These are phyloP conservation scores for Alfaro cultratus DNA, from an alignment of 2,797 vertebrate species.

Conservation along the genomic window DNA sequence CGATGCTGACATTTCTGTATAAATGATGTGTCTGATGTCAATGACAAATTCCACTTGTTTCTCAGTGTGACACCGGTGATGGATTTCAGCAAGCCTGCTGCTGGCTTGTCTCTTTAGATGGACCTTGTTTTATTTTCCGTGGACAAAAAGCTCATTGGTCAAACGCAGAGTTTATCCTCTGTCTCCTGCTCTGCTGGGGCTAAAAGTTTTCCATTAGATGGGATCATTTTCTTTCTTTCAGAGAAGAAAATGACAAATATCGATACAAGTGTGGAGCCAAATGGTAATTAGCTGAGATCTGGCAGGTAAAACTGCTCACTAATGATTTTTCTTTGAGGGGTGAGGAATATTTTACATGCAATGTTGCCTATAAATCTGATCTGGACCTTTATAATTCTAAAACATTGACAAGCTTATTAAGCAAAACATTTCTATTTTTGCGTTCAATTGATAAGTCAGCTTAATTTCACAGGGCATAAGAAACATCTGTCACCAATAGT, in stretches of 20 bases:
- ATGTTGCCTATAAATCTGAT: background rate
- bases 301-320: background rate
- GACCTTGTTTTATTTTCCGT: constrained; percentile 51
- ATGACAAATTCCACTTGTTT: constrained; percentile 73
- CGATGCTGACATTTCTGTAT: constrained; percentile 76
- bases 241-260: constrained; percentile 12
- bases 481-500: too few relatives aligned
- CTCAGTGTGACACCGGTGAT: constrained; percentile 59
- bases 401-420: background rate
- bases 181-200: background rate
- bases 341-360: too few relatives aligned
- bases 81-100: constrained; percentile 50
- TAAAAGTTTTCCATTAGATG: background rate
- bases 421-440: background rate
- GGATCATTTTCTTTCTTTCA: background rate
- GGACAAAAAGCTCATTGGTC: constrained; percentile 39
- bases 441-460: too few relatives aligned
- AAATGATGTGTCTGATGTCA: constrained; percentile 72
- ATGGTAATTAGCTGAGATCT: constrained; percentile 1
- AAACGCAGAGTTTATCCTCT: constrained; percentile 16
- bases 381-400: background rate
- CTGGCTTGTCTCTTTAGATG: constrained; percentile 58
- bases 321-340: background rate
- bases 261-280: background rate
- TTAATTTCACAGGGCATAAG: too few relatives aligned